These are phyloP conservation scores for rat (Rattus norvegicus) DNA, from an alignment of 2,113 vertebrate species.

Conservation along the genomic window GRCr8 NC_086028.1:18511501-18512000, in stretches of 20 bases:
- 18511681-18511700: conserved; percentile 9
- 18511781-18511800: neutral
- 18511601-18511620: neutral
- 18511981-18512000: neutral
- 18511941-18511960: neutral
- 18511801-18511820: neutral
- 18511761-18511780: neutral
- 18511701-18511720: neutral
- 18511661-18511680: neutral
- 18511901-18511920: neutral
- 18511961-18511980: neutral
- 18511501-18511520: no score
- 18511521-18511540: no score
- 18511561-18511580: neutral
- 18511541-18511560: neutral
- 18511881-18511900: neutral
- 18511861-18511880: neutral
- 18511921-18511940: neutral
- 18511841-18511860: neutral
- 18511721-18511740: neutral
- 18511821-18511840: neutral
- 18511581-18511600: neutral
- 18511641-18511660: neutral
- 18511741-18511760: conserved; percentile 17
- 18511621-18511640: neutral